Evolutionary conservation across 2,888 invertebrate genomes (phyloP), one percentile per base, ranked within the genome.

Genomic region (Melieria crassipennis): DNA sequence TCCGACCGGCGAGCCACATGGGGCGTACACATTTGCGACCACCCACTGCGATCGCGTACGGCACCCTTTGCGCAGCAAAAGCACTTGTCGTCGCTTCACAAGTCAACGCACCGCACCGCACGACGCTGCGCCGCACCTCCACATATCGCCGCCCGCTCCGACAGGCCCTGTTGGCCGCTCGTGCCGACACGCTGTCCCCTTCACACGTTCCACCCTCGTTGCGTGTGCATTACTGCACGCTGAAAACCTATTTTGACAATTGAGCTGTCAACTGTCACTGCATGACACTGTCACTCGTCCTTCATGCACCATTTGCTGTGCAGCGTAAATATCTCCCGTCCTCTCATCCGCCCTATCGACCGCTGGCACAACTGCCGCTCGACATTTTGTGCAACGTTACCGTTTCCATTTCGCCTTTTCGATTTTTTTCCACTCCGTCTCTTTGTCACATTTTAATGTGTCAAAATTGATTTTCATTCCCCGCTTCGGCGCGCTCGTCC

Each of bases 211-310:
- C 64, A 45, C 43, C 60, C 56, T 63, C 50, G 42, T 58, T 66
- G 42, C 16, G 43, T 30, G 48, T 45, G 60, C 60, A 55, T n/a
- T 42, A 16, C 73, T 62, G 76, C 74, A 48, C 79, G 78, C 79
- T 80, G 82, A 80, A 81, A 76, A 80, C 73, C 81, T 83, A 82
- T 84, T 83, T 82, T 84, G 84, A 83, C 83, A 84, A 83, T 81
- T 83, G 82, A 84, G 82, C 80, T 83, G 83, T 84, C 80, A 79
- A 77, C 75, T 78, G 82, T 81, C 80, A 80, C 66, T 72, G 71
- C 75, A 70, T 71, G 65, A 73, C 70, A 73, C 73, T 74, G 65
- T 70, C 70, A 70, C 65, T 65, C 56, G 75, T 72, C 75, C 66
- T 73, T 69, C 60, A 72, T 73, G 65, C 70, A 70, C 64, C 69